These are phyloP conservation scores for Bombyx mori DNA, from an alignment of 1,140 invertebrate species.

Conservation along the genomic window DNA sequence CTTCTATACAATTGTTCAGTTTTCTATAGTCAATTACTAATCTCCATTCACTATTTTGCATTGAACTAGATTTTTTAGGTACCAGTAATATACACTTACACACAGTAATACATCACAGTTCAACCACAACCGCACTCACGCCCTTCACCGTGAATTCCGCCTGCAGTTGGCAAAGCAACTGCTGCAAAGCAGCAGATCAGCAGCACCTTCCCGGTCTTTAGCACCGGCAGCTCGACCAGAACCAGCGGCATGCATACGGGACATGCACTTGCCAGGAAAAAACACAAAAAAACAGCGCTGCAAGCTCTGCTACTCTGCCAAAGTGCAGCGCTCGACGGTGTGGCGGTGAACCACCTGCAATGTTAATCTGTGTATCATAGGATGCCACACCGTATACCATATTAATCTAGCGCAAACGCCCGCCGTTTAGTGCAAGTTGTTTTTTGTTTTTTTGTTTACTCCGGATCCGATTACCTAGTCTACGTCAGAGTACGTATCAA, in stretches of 20 bases:
- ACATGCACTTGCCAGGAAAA: background rate
- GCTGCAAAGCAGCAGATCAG: background rate
- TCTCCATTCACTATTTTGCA: constrained; percentile 14
- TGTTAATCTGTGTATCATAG: too few species aligned
- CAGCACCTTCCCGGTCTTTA: background rate
- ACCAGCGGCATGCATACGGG: too few species aligned
- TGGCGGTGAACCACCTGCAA: too few species aligned
- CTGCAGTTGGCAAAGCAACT: background rate
- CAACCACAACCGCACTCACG: background rate
- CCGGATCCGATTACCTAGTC: too few species aligned
- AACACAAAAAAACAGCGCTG: background rate
- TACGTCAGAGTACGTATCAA: too few species aligned
- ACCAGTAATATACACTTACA: too few species aligned
- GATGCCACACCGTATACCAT: too few species aligned
- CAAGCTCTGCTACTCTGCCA: background rate
- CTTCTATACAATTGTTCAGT: constrained; percentile 8
- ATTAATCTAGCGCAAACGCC: too few species aligned
- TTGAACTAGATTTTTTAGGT: background rate
- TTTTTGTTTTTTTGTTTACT: too few species aligned
- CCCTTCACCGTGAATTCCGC: background rate
- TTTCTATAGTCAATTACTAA: constrained; percentile 12
- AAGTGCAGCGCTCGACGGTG: background rate
- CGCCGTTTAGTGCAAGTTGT: too few species aligned
- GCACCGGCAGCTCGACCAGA: background rate
- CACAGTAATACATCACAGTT: too few species aligned